phyloP scores from a whole-genome alignment of 2,113 vertebrate genomes.

The Urocitellus parryii region DNA sequence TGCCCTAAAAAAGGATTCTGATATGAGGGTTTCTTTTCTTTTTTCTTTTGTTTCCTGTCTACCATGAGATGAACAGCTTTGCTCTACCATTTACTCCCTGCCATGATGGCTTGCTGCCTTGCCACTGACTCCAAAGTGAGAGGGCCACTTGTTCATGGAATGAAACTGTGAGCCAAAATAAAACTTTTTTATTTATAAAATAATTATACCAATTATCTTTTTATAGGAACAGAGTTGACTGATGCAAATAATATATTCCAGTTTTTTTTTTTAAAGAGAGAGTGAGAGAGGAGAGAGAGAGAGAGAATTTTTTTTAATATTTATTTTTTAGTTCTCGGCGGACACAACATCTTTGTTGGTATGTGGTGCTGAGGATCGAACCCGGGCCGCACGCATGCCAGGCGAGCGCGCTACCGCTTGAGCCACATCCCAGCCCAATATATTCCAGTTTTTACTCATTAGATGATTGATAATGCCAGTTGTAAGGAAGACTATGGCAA shows the following conservation, averaged over 20 bases:
- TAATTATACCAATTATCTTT: neutral
- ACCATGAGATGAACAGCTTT: neutral
- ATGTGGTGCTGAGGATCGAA: no score
- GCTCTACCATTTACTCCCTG: no score
- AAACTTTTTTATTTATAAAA: neutral
- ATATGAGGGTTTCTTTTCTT: neutral
- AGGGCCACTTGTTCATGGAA: no score
- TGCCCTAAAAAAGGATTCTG: neutral
- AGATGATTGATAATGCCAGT: neutral
- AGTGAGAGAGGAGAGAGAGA: no score
- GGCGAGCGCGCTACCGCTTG: no score
- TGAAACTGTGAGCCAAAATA: neutral
- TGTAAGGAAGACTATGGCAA: neutral
- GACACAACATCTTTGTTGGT: no score
- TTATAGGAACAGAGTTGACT: neutral
- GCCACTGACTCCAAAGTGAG: neutral
- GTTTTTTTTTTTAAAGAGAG: no score
- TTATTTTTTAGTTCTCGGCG: no score
- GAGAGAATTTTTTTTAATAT: no score
- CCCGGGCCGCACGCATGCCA: no score
- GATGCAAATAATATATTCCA: neutral
- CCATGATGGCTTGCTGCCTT: neutral
- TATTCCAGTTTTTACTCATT: neutral
- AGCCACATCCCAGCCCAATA: no score
- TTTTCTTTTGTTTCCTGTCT: neutral